Percentiles rank a stretch among this genome's conserved stretches.
phyloP scores from a whole-genome alignment of 2,797 vertebrate genomes.

The Protosalanx chinensis region DNA sequence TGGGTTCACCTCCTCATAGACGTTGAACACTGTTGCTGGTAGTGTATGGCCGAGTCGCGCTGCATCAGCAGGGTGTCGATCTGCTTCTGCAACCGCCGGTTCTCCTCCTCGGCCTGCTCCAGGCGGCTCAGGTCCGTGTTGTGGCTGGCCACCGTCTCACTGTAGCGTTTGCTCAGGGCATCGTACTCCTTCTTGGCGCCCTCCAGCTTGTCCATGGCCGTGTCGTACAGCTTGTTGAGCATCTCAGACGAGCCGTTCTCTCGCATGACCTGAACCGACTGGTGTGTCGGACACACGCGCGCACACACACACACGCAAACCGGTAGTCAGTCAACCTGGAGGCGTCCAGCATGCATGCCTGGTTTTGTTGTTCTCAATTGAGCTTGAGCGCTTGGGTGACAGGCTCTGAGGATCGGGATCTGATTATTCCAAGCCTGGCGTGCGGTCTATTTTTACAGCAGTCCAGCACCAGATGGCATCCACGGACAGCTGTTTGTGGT shows the following conservation, averaged over 20 bases:
- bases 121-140: conserved; percentile 92
- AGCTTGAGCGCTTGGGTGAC: not conserved
- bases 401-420: not conserved
- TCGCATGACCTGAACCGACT: conserved; percentile 82
- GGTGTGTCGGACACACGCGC: not conserved
- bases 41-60: conserved; percentile 91
- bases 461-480: conserved; percentile 69
- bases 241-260: conserved; percentile 96
- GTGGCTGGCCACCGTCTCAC: conserved; percentile 91
- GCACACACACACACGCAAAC: not conserved
- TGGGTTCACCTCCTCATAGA: conserved; percentile 88
- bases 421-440: not conserved
- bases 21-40: conserved; percentile 94
- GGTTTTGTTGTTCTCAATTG: not conserved
- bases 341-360: too few species aligned
- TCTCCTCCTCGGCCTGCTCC: conserved; percentile 92
- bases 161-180: conserved; percentile 88
- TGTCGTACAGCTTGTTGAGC: conserved; percentile 93
- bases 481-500: conserved; percentile 30
- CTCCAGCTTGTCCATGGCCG: conserved; percentile 96
- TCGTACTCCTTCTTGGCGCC: conserved; percentile 94
- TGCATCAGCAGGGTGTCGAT: conserved; percentile 89
- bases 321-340: not conserved
- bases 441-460: conserved; percentile 33
- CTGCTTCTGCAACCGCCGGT: conserved; percentile 91